phyloP scores from a whole-genome alignment of 2,113 vertebrate species.

The Rattus rattus region DNA sequence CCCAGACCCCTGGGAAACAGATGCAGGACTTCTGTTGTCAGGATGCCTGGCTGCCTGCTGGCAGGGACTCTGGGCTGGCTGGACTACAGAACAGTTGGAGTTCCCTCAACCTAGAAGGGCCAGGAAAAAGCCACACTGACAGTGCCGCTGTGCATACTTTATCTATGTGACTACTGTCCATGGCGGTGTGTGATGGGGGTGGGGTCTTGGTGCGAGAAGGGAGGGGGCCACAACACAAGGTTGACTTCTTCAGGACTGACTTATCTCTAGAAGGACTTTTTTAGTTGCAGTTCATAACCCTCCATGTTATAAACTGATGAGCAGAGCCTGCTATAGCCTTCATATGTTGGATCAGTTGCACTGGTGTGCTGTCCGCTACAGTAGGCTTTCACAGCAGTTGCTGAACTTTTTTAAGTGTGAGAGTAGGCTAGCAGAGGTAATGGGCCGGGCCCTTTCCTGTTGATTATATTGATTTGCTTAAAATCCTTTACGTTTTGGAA shows the following conservation, averaged over 20 bases:
- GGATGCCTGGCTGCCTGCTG: constrained; percentile 66
- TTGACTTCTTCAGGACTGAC: constrained; percentile 19
- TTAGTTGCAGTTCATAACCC: too few species aligned
- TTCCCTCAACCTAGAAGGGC: constrained; percentile 71
- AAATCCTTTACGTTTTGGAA: constrained; percentile 69
- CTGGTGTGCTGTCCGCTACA: constrained; percentile 36
- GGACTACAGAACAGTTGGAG: constrained; percentile 67
- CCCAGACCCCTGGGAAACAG: constrained; percentile 58
- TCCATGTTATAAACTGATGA: neutral
- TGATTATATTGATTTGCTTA: constrained; percentile 73
- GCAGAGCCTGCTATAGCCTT: constrained; percentile 57
- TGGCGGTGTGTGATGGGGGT: neutral
- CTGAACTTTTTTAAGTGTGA: neutral
- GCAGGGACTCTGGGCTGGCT: constrained; percentile 66
- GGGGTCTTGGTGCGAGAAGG: neutral
- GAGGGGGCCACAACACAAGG: neutral
- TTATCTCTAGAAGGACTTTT: neutral
- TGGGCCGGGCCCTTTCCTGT: neutral
- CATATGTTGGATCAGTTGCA: constrained; percentile 42
- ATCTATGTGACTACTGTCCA: neutral
- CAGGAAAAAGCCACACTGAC: constrained; percentile 47
- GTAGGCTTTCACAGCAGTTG: constrained; percentile 27
- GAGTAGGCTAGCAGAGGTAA: constrained; percentile 19
- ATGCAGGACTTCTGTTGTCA: constrained; percentile 71
- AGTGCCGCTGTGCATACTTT: constrained; percentile 41